Conservation (phyloP, 1,140 invertebrate genomes). For the Cydia strobilella region DNA sequence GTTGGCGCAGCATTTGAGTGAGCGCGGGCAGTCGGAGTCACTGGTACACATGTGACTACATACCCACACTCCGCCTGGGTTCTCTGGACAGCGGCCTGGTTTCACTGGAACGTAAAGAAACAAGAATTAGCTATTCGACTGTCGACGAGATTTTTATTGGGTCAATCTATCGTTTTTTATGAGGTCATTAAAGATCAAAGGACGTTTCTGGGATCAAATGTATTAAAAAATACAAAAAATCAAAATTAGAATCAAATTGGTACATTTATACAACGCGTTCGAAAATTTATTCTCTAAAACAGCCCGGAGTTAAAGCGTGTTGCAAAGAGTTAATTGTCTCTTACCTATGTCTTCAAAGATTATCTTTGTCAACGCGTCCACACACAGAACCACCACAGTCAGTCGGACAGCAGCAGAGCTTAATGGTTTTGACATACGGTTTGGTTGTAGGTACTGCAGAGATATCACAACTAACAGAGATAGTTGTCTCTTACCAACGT, state of each 20-base stretch:
- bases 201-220: too few relatives aligned
- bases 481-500: constrained; percentile 51
- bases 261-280: too few relatives aligned
- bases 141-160: too few relatives aligned
- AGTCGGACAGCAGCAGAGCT: constrained; percentile 81
- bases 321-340: background rate
- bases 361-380: constrained; percentile 74
- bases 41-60: constrained; percentile 81
- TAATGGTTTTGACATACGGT: constrained; percentile 44
- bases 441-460: constrained; percentile 49
- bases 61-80: constrained; percentile 81
- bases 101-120: constrained; percentile 71
- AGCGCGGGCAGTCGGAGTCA: constrained; percentile 81
- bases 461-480: constrained; percentile 55
- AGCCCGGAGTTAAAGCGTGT: too few relatives aligned
- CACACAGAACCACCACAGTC: constrained; percentile 79
- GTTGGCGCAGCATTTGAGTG: constrained; percentile 82
- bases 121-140: too few relatives aligned
- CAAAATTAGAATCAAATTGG: too few relatives aligned
- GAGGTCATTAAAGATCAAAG: too few relatives aligned
- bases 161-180: too few relatives aligned
- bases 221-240: too few relatives aligned
- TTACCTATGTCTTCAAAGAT: constrained; percentile 59
- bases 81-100: constrained; percentile 78
- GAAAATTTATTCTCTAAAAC: too few relatives aligned